phyloP scores from a whole-genome alignment of 2,888 invertebrate genomes.

The Colletes collaris region DNA sequence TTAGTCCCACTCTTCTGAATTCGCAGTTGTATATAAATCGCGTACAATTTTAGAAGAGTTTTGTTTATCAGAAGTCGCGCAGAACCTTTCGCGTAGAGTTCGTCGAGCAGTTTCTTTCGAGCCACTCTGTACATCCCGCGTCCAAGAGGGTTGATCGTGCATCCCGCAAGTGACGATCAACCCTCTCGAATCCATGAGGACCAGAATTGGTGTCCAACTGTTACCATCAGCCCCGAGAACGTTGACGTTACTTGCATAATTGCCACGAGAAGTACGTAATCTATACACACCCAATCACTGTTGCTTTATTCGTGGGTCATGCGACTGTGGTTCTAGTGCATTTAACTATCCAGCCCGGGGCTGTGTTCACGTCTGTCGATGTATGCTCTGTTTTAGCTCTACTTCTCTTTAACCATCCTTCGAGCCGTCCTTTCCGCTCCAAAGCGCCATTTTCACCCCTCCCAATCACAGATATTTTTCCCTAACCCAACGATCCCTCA shows the following conservation, averaged over 20 bases:
- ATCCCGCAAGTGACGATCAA: not conserved
- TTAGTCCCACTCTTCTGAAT: no score
- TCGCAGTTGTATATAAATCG: no score
- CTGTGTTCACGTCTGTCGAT: constrained; percentile 57
- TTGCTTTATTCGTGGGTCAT: constrained; percentile 76
- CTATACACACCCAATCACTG: constrained; percentile 70
- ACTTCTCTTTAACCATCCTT: constrained; percentile 32
- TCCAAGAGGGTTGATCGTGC: constrained; percentile 14
- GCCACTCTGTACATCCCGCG: constrained; percentile 11
- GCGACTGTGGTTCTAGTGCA: constrained; percentile 76
- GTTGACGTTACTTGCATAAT: constrained; percentile 62
- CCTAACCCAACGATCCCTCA: not conserved
- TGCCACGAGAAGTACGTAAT: constrained; percentile 63
- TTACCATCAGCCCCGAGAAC: constrained; percentile 43
- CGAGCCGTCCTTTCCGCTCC: not conserved
- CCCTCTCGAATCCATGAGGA: constrained; percentile 17
- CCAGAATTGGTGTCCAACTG: constrained; percentile 44
- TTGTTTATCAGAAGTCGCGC: not conserved
- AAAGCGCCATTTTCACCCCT: constrained; percentile 2
- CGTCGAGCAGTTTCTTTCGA: not conserved
- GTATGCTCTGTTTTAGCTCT: constrained; percentile 45
- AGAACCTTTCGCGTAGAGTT: constrained; percentile 23
- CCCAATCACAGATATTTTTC: constrained; percentile 7
- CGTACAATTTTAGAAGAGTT: no score
- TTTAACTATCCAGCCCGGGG: constrained; percentile 66